A percentile compares a stretch with the other conserved stretches of the same genome.
Evolutionary conservation across 2,888 invertebrate species (phyloP).

Genomic region (Amphiduros pacificus): DNA sequence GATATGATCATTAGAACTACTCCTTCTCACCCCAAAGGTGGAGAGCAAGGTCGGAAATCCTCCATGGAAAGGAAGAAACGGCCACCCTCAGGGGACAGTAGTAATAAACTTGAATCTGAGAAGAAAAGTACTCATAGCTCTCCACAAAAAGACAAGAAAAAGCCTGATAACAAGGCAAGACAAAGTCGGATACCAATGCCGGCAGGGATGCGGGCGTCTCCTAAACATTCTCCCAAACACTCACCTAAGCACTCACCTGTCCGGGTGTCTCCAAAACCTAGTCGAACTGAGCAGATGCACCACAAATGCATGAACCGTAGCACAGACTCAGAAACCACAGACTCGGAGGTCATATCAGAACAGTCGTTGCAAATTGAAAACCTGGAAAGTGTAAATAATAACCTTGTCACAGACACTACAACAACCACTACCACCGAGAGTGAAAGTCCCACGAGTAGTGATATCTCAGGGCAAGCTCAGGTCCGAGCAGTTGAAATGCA

Average conservation of each 20-base stretch:
- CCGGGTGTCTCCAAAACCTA: not conserved
- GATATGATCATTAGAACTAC: conserved; percentile 93
- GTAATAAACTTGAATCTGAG: not conserved
- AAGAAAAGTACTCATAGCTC: not conserved
- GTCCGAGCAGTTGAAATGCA: not conserved
- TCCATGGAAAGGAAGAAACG: conserved; percentile 3
- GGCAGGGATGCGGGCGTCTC: not conserved
- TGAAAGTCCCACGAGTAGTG: not conserved
- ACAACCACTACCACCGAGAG: not conserved
- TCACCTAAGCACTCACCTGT: too few species aligned
- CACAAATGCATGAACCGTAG: not conserved
- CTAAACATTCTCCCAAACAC: conserved; percentile 13
- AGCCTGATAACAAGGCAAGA: not conserved
- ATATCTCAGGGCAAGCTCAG: not conserved
- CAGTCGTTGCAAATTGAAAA: not conserved
- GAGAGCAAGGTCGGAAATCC: not conserved
- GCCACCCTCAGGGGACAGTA: not conserved
- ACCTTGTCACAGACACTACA: not conserved
- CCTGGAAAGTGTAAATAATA: not conserved
- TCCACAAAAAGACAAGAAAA: not conserved
- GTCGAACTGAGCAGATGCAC: not conserved
- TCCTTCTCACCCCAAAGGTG: conserved; percentile 3
- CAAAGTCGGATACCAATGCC: conserved; percentile 10
- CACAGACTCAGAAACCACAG: not conserved
- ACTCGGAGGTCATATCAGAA: not conserved